phyloP scores from a whole-genome alignment of 2,888 invertebrate species.

The Gymnocheta viridis region DNA sequence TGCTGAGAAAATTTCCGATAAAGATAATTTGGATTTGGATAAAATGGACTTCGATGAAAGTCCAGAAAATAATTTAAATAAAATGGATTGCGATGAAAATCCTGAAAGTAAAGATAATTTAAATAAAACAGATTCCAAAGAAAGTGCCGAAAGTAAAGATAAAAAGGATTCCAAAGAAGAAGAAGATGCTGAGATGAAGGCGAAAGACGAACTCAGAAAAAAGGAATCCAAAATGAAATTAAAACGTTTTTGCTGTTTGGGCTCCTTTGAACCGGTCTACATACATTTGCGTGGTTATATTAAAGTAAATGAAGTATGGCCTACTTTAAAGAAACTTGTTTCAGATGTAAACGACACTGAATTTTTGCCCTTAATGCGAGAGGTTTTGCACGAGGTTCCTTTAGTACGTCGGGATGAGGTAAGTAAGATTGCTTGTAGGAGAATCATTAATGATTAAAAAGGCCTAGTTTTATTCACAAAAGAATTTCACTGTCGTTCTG shows the following conservation, averaged over 20 bases:
- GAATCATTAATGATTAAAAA: neutral
- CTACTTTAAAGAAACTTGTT: constrained; percentile 69
- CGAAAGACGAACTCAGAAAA: too few relatives aligned
- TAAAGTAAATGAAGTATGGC: constrained; percentile 67
- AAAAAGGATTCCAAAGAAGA: neutral
- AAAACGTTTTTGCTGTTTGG: constrained; percentile 77
- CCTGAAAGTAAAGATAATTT: neutral
- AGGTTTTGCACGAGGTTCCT: constrained; percentile 63
- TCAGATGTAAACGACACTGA: constrained; percentile 66
- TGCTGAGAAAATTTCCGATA: neutral
- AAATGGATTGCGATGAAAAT: neutral
- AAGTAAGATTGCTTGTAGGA: constrained; percentile 40
- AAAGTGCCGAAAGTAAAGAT: neutral
- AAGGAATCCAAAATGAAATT: constrained; percentile 57
- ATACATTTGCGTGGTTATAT: constrained; percentile 64
- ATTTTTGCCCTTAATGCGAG: constrained; percentile 71
- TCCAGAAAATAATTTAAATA: neutral
- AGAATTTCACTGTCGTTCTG: neutral
- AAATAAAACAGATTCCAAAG: neutral
- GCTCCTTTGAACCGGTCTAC: constrained; percentile 75
- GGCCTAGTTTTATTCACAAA: neutral
- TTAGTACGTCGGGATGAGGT: constrained; percentile 79
- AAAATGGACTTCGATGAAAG: neutral
- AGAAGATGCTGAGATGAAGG: neutral
- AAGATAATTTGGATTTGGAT: neutral